Base-by-base conservation (phyloP, 2,797 vertebrate genomes). In the Myripristis jacobus region DNA sequence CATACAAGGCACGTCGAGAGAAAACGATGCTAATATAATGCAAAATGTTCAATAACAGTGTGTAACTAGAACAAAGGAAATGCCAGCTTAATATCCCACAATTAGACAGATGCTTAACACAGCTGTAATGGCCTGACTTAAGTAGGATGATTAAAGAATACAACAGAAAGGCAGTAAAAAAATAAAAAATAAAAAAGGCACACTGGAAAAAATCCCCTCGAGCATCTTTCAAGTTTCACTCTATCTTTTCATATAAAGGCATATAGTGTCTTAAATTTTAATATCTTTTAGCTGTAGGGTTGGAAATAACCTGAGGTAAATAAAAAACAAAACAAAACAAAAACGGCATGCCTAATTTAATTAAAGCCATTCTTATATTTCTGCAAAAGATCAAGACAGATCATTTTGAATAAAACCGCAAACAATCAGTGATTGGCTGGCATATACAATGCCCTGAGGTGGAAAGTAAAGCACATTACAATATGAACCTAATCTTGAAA, bases 341-440 rank as follows among this genome's bases (percentile, higher is more conserved):
- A 70, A 38, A 4, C 48, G 44, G 25, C 75, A 61, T 27, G 54
- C 29, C 29, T 47, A 16, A 54, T 69, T 70, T 71, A 80, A 80
- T 64, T 12, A 43, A 56, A 10, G 38, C 66, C 8, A 46, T 46
- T 25, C 13, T 10, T 2, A 4, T 7, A 3, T 22, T 46, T 31
- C 16, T 53, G 3, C 1, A 65, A 59, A 63, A 19, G 5, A 36
- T 9, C 2, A 9, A 6, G 1, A 29, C 0, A 16, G 21, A 57
- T 54, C 12, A n/a, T n/a, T n/a, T n/a, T n/a, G n/a, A n/a, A n/a
- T n/a, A 62, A 47, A 36, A 29, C 0, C 0, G 66, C 13, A 22
- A 44, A 41, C 16, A 51, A 41, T 18, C 52, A n/a, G 15, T 9
- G n/a, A 29, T 16, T 41, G 13, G 1, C 7, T 16, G 36, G 51